Evolutionary conservation across 2,113 vertebrate genomes (phyloP), one percentile per base, ranked within the genome.

Genomic region (Tringa solitaria): DNA sequence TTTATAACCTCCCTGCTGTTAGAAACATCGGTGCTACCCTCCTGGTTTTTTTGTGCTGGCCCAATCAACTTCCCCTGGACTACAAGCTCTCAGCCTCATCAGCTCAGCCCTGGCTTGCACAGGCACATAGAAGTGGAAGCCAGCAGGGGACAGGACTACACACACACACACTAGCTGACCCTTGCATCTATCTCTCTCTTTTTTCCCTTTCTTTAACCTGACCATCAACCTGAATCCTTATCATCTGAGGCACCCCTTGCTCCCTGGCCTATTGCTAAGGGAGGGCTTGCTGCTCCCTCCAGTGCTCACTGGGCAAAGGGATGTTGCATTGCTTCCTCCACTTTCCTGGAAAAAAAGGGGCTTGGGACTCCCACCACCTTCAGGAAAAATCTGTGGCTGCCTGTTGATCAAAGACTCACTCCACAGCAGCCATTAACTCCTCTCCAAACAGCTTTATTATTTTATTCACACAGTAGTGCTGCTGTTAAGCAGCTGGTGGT

Each of bases 281-380:
- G 5, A 68, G 14, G 33, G 14, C 43, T 46, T 8, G 4, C 21
- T 21, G 30, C 33, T 67, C 41, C 23, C 18, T 37, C 60, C 22
- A 18, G 33, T 5, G 45, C 28, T 33, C 2, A 0, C 15, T 35
- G 37, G 1, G 2, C n/a, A 81, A 43, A 64, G 61, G 24, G 16
- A 24, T 41, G 15, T 9, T 35, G 12, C 16, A 35, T 18, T 14
- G 9, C 28, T 69, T 63, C 30, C 37, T 68, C 28, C 14, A 2
- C 35, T 26, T 8, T 45, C 27, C 50, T 37, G 56, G 22, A 54
- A 75, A 39, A 12, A 27, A 27, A 79, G 20, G 9, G 24, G 11
- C 43, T 79, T 39, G 74, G 57, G 16, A 65, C 20, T 50, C n/a
- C 7, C 27, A 41, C 13, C 39, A 50, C 45, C 45, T 80, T 75